Conservation (phyloP, 2,888 invertebrate genomes). For the Agapostemon virescens region DNA sequence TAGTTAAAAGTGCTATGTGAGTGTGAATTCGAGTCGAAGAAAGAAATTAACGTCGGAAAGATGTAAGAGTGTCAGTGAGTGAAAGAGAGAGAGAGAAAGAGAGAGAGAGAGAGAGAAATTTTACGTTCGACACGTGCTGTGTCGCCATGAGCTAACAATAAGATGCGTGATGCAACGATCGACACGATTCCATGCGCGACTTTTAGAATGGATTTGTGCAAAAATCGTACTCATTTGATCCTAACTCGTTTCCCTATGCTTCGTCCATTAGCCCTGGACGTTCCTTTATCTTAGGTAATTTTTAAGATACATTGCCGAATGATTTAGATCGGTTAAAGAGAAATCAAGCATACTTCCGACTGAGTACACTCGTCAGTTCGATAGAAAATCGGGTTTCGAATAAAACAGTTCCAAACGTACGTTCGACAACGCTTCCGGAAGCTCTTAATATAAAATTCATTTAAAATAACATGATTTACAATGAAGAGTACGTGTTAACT, state of each 20-base stretch:
- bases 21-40: constrained; percentile 22
- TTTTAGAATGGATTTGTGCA: constrained; percentile 64
- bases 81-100: constrained; percentile 26
- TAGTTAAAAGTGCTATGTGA: constrained; percentile 46
- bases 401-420: background rate
- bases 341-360: background rate
- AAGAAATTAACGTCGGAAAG: background rate
- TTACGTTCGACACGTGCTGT: constrained; percentile 62
- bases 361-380: background rate
- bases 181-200: constrained; percentile 61
- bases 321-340: background rate
- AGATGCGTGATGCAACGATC: constrained; percentile 63
- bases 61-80: constrained; percentile 19
- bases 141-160: constrained; percentile 56
- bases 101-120: constrained; percentile 21
- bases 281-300: constrained; percentile 2
- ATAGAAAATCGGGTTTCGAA: background rate
- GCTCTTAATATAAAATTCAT: too few species aligned
- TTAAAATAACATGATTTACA: too few species aligned
- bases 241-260: background rate
- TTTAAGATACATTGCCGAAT: background rate
- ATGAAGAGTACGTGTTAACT: too few species aligned
- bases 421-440: background rate
- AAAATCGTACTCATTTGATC: constrained; percentile 39
- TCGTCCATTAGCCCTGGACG: background rate